Percentiles rank a stretch among this genome's conserved stretches.
Evolutionary conservation across 2,797 vertebrate species (phyloP).

Genomic region (Labroides dimidiatus): DNA sequence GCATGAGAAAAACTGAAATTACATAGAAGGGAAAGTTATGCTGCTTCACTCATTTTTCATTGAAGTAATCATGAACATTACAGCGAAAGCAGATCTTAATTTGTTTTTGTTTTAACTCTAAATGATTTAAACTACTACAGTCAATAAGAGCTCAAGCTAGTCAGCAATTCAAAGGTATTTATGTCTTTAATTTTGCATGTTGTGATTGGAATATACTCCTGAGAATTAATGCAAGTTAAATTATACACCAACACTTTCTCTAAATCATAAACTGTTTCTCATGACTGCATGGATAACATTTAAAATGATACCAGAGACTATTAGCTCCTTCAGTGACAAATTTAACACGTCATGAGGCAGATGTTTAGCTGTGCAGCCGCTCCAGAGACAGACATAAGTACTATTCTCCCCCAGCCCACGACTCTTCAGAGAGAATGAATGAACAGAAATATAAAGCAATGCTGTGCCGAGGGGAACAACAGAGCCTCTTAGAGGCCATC

Average conservation of each 20-base stretch:
- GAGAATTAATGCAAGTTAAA: not conserved
- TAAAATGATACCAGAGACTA: not conserved
- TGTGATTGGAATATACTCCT: not conserved
- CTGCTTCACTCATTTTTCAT: constrained; percentile 26
- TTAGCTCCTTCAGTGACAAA: not conserved
- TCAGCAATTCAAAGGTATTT: not conserved
- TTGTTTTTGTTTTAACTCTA: not conserved
- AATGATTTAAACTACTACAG: too few species aligned
- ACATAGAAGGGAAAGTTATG: constrained; percentile 19
- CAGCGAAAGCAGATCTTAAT: not conserved
- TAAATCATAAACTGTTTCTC: not conserved
- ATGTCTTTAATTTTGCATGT: not conserved
- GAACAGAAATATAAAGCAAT: constrained; percentile 52
- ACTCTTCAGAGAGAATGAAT: constrained; percentile 53
- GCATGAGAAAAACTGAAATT: constrained; percentile 43
- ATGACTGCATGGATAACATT: not conserved
- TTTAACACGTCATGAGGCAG: not conserved
- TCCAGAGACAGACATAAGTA: constrained; percentile 26
- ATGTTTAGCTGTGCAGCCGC: constrained; percentile 10
- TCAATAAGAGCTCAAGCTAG: not conserved
- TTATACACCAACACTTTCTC: too few species aligned
- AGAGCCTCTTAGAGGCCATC: constrained; percentile 66
- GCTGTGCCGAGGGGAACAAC: constrained; percentile 44
- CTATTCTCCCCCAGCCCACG: constrained; percentile 38
- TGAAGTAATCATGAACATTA: not conserved